Evolutionary conservation across 2,888 invertebrate genomes (phyloP).

Genomic region (Meiosimyza decipiens): DNA sequence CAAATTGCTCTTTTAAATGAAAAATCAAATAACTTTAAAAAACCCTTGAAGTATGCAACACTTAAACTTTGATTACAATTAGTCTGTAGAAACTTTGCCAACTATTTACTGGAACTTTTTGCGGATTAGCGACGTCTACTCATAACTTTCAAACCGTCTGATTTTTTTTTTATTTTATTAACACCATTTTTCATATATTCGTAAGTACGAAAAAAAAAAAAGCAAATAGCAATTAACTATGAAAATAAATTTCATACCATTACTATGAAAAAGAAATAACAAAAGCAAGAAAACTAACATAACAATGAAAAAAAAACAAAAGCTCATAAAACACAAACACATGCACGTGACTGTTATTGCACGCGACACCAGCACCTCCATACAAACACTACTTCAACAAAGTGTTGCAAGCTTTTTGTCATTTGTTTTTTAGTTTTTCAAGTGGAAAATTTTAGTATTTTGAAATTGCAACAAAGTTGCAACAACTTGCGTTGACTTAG

Average conservation of each 20-base stretch:
- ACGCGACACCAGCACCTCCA: neutral
- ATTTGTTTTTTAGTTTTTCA: no score
- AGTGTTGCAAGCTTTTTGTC: neutral
- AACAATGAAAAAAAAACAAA: slow-evolving; percentile 37
- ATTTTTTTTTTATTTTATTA: no score
- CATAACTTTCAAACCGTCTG: neutral
- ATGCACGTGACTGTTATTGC: neutral
- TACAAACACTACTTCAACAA: neutral
- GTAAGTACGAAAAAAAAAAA: slow-evolving; percentile 43
- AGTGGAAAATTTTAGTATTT: no score
- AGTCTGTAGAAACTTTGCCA: no score
- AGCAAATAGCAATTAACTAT: slow-evolving; percentile 59
- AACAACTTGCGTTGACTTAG: no score
- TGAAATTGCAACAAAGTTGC: no score
- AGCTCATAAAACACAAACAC: neutral
- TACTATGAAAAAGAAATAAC: slow-evolving; percentile 28
- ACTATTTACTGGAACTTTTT: no score
- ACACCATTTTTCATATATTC: no score
- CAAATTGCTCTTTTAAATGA: slow-evolving; percentile 22
- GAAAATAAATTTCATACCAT: slow-evolving; percentile 37
- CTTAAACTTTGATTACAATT: no score
- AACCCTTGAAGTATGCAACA: no score
- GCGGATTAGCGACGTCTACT: no score
- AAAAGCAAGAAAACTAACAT: slow-evolving; percentile 7
- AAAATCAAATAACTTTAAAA: neutral